Conservation (phyloP, 2,888 invertebrate genomes). For the Boloria selene region DNA sequence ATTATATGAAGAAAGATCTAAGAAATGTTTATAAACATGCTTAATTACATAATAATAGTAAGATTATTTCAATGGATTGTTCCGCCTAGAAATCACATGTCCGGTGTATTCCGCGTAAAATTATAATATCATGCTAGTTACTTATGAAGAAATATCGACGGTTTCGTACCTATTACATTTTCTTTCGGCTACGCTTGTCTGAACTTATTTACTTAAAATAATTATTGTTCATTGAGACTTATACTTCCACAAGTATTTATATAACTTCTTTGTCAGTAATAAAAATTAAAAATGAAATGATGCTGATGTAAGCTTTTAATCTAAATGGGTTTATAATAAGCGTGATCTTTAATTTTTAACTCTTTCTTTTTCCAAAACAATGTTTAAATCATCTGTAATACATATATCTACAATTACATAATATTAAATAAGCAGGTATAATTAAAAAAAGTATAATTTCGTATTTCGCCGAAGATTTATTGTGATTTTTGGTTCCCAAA, state of each 20-base stretch:
- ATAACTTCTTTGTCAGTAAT: constrained; percentile 1
- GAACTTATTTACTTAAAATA: constrained; percentile 22
- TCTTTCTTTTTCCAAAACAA: no score
- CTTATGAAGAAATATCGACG: constrained; percentile 19
- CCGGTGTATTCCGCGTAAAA: constrained; percentile 39
- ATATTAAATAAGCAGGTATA: no score
- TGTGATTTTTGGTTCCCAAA: no score
- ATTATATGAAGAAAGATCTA: no score
- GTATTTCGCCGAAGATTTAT: no score
- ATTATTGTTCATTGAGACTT: constrained; percentile 3
- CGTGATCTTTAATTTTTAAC: no score
- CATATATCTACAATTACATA: no score
- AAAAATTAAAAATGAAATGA: not conserved
- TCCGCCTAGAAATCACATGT: constrained; percentile 54
- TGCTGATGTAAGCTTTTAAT: not conserved
- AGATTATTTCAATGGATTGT: constrained; percentile 30
- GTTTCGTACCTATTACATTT: constrained; percentile 14
- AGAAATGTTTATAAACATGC: not conserved
- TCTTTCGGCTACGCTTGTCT: constrained; percentile 20
- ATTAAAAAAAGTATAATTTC: no score
- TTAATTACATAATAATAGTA: constrained; percentile 17
- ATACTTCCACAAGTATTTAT: not conserved
- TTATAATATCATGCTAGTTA: constrained; percentile 26
- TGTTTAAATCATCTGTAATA: no score
- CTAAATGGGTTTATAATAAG: not conserved